phyloP scores from a whole-genome alignment of 2,113 vertebrate species.

The Strigops habroptila region DNA sequence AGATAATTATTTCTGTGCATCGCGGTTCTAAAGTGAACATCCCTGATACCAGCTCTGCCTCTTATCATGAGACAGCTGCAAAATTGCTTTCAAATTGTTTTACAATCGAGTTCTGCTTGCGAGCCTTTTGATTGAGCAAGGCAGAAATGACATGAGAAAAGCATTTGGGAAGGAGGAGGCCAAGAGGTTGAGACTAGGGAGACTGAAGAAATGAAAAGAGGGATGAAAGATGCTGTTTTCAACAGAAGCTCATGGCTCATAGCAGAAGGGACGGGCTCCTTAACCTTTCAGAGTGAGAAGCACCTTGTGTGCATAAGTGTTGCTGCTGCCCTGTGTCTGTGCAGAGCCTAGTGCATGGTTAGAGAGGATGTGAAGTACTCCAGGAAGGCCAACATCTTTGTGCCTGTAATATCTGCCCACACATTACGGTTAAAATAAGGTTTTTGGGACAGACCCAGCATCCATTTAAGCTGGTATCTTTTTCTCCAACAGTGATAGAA shows the following conservation, averaged over 20 bases:
- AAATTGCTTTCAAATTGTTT: conserved; percentile 39
- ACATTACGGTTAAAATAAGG: background rate
- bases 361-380: background rate
- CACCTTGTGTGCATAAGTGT: accelerated
- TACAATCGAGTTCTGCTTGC: background rate
- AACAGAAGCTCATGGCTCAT: background rate
- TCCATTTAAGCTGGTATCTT: background rate
- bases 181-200: background rate
- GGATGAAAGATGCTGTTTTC: background rate
- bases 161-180: background rate
- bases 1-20: background rate
- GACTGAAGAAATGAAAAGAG: background rate
- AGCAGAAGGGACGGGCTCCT: background rate
- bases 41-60: background rate
- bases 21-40: background rate
- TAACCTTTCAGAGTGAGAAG: background rate
- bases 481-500: background rate
- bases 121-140: background rate
- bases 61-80: background rate
- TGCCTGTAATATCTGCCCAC: background rate
- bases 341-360: background rate
- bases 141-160: background rate
- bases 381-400: background rate
- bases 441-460: background rate
- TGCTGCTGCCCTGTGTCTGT: background rate